A percentile compares a stretch with the other conserved stretches of the same genome.
Evolutionary conservation across 2,797 vertebrate genomes (phyloP).

Genomic region (Intellagama lesueurii): DNA sequence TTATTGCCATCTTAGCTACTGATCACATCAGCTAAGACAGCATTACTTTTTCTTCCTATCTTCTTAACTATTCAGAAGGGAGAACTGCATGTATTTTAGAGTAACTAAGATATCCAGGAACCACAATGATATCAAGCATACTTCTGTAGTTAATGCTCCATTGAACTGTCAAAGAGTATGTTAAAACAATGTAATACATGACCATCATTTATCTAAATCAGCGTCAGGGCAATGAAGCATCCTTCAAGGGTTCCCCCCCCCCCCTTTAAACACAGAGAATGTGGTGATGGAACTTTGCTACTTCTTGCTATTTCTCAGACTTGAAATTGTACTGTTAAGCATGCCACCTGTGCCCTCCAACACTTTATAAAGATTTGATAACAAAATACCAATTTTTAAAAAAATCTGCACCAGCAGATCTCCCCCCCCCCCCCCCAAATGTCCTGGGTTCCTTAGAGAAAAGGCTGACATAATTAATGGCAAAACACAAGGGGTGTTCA

Average conservation of each 20-base stretch:
- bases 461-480: slow-evolving; percentile 82
- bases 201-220: slow-evolving; percentile 88
- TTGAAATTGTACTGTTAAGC: slow-evolving; percentile 69
- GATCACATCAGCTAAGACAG: not conserved
- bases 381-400: slow-evolving; percentile 62
- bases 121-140: slow-evolving; percentile 74
- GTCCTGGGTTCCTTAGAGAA: slow-evolving; percentile 59
- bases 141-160: slow-evolving; percentile 75
- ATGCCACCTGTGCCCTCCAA: slow-evolving; percentile 74
- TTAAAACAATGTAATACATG: slow-evolving; percentile 85
- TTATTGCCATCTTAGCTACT: slow-evolving; percentile 37
- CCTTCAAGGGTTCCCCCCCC: slow-evolving; percentile 68
- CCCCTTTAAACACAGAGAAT: slow-evolving; percentile 60
- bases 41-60: slow-evolving; percentile 9
- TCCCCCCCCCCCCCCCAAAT: slow-evolving; percentile 50
- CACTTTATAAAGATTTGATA: slow-evolving; percentile 70
- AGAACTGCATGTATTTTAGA: slow-evolving; percentile 69
- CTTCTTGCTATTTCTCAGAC: slow-evolving; percentile 78
- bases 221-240: slow-evolving; percentile 78
- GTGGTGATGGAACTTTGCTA: slow-evolving; percentile 65
- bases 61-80: slow-evolving; percentile 47
- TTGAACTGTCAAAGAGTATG: slow-evolving; percentile 76
- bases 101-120: slow-evolving; percentile 71
- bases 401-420: slow-evolving; percentile 56
- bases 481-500: slow-evolving; percentile 80